Conservation (phyloP, 2,888 invertebrate species). For the Drosophila niveifrons region DNA sequence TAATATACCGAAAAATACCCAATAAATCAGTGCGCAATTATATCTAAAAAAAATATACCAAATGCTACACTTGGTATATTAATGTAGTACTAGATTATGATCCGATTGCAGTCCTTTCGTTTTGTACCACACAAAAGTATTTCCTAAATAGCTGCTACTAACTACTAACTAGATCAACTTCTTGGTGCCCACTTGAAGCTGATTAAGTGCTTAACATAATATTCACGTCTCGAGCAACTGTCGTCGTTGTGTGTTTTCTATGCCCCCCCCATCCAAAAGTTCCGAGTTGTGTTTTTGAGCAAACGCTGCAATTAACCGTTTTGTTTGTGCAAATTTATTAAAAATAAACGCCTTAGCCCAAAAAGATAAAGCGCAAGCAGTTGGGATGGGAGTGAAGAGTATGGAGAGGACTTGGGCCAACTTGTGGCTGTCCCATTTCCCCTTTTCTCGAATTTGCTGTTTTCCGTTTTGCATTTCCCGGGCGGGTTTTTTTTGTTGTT, state of each 20-base stretch:
- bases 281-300: neutral
- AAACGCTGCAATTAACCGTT: constrained; percentile 3
- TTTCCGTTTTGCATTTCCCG: constrained; percentile 1
- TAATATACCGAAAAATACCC: too few species aligned
- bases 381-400: neutral
- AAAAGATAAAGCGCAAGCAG: neutral
- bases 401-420: neutral
- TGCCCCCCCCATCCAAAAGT: neutral
- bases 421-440: constrained; percentile 8
- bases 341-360: constrained; percentile 64
- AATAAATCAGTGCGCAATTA: too few species aligned
- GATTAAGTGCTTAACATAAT: neutral
- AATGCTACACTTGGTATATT: too few species aligned
- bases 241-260: neutral
- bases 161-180: too few species aligned
- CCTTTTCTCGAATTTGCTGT: neutral
- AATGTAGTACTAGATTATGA: too few species aligned
- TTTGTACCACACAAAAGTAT: too few species aligned
- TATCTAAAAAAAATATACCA: too few species aligned
- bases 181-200: too few species aligned
- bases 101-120: too few species aligned
- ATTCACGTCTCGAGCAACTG: neutral
- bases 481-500: neutral
- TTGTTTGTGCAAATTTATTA: constrained; percentile 67
- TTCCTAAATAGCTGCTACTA: too few species aligned